Base-by-base conservation (phyloP, 2,113 vertebrate genomes). In the Vulpes ferrilata region DNA sequence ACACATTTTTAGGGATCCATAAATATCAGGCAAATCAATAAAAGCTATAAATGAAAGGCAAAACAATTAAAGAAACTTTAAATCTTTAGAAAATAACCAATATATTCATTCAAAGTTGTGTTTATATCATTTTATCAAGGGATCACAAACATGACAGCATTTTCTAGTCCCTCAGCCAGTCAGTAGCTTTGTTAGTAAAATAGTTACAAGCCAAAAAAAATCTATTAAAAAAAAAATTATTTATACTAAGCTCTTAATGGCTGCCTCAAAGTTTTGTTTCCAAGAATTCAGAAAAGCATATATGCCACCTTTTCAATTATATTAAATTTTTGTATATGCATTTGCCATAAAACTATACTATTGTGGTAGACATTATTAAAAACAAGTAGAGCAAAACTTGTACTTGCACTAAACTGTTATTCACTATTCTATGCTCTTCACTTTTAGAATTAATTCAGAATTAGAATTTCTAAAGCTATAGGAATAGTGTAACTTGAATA, bases 41-140 rank as follows among this genome's bases (percentile, higher is more conserved):
- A 86, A 87, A 97, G 71, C 59, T 62, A 64, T 35, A 89, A 90
- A 62, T 30, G 17, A 93, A 97, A 87, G 85, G 17, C 53, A 60
- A 5, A 85, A 85, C 22, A 94, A 94, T 51, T 27, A 90, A 62
- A 88, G n/a, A 88, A 80, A 87, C 53, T 71, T 62, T 55, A 91
- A 95, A 92, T 93, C 64, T 93, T 57, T 43, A 82, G 15, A 73
- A 95, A 95, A 95, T 89, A 95, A 94, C 19, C 35, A 92, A 93
- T 27, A 95, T 23, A 51, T 81, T 35, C 95, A 96, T 30, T 90
- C 79, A 79, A 97, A 86, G 4, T 79, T 79, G 11, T 65, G 1
- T 53, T 87, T 43, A 79, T 30, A 76, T 35, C 90, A 76, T 90
- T 96, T 96, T 88, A 96, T 96, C 81, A 95, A 85, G 16, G 27